Conservation (phyloP, 2,113 vertebrate species). For the Ageneiosus marmoratus region DNA sequence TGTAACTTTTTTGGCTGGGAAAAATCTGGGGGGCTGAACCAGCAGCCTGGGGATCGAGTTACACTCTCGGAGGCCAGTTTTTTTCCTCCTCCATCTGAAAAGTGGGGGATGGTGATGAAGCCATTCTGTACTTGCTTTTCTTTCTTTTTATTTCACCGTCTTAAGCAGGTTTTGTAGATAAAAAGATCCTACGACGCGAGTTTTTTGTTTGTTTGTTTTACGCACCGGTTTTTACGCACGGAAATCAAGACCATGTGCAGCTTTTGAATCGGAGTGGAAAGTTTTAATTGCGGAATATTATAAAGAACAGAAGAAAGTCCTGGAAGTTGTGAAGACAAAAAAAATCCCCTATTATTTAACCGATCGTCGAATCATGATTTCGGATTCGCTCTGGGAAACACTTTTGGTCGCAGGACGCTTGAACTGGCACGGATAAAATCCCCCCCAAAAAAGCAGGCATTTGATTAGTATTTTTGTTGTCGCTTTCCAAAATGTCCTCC, state of each 20-base stretch:
- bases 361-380: background rate
- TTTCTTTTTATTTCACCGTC: slow-evolving; percentile 27
- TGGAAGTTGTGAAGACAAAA: background rate
- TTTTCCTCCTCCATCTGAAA: slow-evolving; percentile 53
- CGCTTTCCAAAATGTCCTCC: slow-evolving; percentile 76
- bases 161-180: background rate
- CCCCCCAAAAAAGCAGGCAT: no score
- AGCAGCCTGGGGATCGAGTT: slow-evolving; percentile 70
- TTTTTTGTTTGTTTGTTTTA: background rate
- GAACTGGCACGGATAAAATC: background rate
- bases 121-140: slow-evolving; percentile 53
- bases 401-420: background rate
- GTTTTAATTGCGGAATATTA: background rate
- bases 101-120: slow-evolving; percentile 73
- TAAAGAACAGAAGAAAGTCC: slow-evolving; percentile 24
- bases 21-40: slow-evolving; percentile 58
- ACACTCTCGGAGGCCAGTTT: slow-evolving; percentile 71
- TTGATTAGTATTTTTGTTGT: slow-evolving; percentile 32
- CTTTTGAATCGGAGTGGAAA: background rate
- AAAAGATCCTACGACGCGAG: background rate
- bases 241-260: background rate
- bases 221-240: background rate
- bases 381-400: background rate
- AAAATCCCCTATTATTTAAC: background rate
- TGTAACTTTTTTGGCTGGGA: slow-evolving; percentile 45